A percentile compares a stretch with the other conserved stretches of the same genome.
These are phyloP conservation scores for Grantiella picta DNA, from an alignment of 2,113 vertebrate genomes.

Conservation along the genomic window DNA sequence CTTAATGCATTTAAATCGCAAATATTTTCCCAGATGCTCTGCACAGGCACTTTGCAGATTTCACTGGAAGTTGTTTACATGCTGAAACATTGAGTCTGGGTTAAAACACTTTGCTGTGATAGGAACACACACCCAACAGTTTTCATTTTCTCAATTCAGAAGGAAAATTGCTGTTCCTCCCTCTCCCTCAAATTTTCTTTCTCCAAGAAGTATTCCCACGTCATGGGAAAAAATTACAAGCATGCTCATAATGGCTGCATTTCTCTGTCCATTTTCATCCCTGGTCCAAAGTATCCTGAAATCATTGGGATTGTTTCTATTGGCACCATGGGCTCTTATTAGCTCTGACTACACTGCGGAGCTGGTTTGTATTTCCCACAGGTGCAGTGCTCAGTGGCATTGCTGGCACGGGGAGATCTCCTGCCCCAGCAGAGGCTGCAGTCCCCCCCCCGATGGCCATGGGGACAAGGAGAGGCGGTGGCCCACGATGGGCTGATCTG, in stretches of 20 bases:
- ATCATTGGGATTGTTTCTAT: background rate
- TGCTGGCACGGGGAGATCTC: background rate
- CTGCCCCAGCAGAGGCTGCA: background rate
- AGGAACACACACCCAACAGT: background rate
- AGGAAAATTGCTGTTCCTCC: background rate
- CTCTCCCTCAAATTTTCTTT: background rate
- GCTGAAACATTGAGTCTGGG: background rate
- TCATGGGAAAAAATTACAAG: background rate
- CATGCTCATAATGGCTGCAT: background rate
- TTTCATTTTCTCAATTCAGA: constrained; percentile 36
- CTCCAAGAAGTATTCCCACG: background rate
- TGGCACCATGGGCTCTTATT: background rate
- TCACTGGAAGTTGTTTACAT: constrained; percentile 23
- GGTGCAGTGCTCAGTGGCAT: rapidly evolving
- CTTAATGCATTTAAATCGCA: constrained; percentile 40
- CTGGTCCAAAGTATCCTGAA: background rate
- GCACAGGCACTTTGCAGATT: background rate
- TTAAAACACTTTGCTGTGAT: constrained; percentile 9
- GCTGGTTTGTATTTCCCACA: background rate
- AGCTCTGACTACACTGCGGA: background rate
- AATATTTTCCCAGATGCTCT: constrained; percentile 36
- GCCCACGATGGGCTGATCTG: background rate
- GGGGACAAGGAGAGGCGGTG: background rate
- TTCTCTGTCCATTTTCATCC: background rate
- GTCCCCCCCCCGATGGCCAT: rapidly evolving